Conservation (phyloP, 1,140 invertebrate genomes). For the Gerris buenoi region DNA sequence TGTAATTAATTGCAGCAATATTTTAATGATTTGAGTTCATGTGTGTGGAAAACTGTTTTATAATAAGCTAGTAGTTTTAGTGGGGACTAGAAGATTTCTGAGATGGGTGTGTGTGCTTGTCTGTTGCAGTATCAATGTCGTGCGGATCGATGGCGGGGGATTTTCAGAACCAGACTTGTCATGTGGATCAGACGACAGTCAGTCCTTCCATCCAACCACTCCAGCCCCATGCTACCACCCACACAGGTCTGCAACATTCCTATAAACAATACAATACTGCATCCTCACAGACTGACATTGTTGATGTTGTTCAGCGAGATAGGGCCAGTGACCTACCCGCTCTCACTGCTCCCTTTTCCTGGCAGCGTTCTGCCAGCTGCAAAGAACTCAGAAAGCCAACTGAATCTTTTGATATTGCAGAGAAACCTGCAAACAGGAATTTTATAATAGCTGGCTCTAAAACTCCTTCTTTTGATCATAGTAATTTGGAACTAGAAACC, state of each 20-base stretch:
- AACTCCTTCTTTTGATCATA: slow-evolving; percentile 22
- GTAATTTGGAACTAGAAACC: slow-evolving; percentile 24
- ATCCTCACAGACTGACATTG: slow-evolving; percentile 23
- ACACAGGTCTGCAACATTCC: slow-evolving; percentile 17
- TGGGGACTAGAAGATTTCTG: too few relatives aligned
- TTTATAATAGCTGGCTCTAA: slow-evolving; percentile 26
- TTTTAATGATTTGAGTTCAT: too few relatives aligned
- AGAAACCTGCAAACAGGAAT: slow-evolving; percentile 11
- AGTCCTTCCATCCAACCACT: slow-evolving; percentile 11
- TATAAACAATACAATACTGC: slow-evolving; percentile 17
- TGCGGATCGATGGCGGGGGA: slow-evolving; percentile 38
- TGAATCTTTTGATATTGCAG: slow-evolving; percentile 7
- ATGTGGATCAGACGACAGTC: slow-evolving; percentile 15
- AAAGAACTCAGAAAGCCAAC: slow-evolving; percentile 22
- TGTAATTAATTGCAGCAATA: too few relatives aligned
- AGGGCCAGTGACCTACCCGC: slow-evolving; percentile 24
- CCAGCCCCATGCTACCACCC: slow-evolving; percentile 12
- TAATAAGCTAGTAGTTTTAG: too few relatives aligned
- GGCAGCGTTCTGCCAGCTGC: slow-evolving; percentile 63
- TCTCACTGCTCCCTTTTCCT: slow-evolving; percentile 34
- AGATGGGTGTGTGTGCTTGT: background rate
- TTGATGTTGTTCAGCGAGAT: slow-evolving; percentile 26
- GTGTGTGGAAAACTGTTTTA: too few relatives aligned
- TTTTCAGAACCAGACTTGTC: slow-evolving; percentile 26
- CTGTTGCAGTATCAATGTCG: slow-evolving; percentile 35